phyloP scores from a whole-genome alignment of 1,140 invertebrate species.

The Piezodorus guildinii region DNA sequence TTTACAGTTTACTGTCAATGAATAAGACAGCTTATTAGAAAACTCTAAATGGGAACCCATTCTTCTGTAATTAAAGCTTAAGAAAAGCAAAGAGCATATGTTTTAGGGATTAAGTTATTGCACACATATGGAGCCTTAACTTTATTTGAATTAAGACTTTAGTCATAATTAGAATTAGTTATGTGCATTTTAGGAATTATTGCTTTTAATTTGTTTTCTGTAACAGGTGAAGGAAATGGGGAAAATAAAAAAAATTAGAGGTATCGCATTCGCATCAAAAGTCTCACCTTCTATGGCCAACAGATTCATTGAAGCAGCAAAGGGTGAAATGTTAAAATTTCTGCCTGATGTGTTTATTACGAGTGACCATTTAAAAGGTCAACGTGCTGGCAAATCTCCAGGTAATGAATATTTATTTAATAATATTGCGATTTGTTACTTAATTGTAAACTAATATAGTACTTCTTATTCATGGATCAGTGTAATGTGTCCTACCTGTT shows the following conservation, averaged over 20 bases:
- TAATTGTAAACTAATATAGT: too few species aligned
- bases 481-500: too few species aligned
- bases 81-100: too few species aligned
- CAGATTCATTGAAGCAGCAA: constrained; percentile 83
- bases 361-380: constrained; percentile 80
- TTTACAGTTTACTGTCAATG: too few species aligned
- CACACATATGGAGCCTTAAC: too few species aligned
- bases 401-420: constrained; percentile 32
- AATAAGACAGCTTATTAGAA: too few species aligned
- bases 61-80: too few species aligned
- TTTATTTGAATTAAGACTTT: neutral
- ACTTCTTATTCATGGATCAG: too few species aligned
- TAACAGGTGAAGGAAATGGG: constrained; percentile 61
- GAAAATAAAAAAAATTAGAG: constrained; percentile 88
- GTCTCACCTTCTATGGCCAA: constrained; percentile 86
- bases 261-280: constrained; percentile 73
- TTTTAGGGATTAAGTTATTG: too few species aligned
- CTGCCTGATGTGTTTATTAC: constrained; percentile 92
- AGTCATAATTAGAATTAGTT: neutral
- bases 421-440: too few species aligned
- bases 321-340: constrained; percentile 81
- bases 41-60: too few species aligned
- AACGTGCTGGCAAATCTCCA: constrained; percentile 73
- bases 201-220: neutral
- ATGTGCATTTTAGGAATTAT: neutral